A percentile compares a stretch with the other conserved stretches of the same genome.
phyloP scores from a whole-genome alignment of 1,140 invertebrate species.

The Aleiodes sp. region DNA sequence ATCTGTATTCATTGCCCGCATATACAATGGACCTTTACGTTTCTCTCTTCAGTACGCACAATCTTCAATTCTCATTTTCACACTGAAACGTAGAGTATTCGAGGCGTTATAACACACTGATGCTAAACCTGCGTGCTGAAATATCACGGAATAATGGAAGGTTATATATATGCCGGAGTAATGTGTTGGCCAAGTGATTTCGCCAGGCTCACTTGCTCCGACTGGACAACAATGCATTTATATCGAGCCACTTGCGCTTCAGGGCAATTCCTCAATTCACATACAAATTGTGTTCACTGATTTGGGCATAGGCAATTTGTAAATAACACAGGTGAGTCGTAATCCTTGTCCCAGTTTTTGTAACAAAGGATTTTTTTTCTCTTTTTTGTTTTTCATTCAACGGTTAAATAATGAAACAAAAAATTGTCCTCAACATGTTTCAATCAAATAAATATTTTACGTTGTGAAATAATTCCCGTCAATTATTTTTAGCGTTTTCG shows the following conservation, averaged over 20 bases:
- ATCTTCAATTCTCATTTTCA: background rate
- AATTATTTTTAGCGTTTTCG: too few species aligned
- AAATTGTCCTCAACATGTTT: too few species aligned
- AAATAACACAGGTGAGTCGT: background rate
- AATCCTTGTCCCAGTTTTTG: constrained; percentile 4
- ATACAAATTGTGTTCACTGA: constrained; percentile 3
- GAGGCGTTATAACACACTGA: too few species aligned
- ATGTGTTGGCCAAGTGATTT: background rate
- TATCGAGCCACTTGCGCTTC: constrained; percentile 3
- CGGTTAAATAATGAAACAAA: too few species aligned
- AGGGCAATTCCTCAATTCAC: background rate
- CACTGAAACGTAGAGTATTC: background rate
- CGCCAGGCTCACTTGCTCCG: background rate
- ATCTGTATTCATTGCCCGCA: constrained; percentile 27
- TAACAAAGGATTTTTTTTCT: constrained; percentile 4
- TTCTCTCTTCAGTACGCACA: background rate
- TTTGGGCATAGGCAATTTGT: background rate
- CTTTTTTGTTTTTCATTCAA: too few species aligned
- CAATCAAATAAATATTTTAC: too few species aligned
- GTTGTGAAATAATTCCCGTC: too few species aligned
- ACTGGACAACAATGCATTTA: constrained; percentile 4
- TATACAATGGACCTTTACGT: background rate
- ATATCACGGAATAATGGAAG: constrained; percentile 1
- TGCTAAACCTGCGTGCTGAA: background rate
- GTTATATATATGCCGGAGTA: background rate